Percentiles rank a stretch among this genome's conserved stretches.
Evolutionary conservation across 2,797 vertebrate genomes (phyloP).

Genomic region (Lutjanus argentimaculatus): DNA sequence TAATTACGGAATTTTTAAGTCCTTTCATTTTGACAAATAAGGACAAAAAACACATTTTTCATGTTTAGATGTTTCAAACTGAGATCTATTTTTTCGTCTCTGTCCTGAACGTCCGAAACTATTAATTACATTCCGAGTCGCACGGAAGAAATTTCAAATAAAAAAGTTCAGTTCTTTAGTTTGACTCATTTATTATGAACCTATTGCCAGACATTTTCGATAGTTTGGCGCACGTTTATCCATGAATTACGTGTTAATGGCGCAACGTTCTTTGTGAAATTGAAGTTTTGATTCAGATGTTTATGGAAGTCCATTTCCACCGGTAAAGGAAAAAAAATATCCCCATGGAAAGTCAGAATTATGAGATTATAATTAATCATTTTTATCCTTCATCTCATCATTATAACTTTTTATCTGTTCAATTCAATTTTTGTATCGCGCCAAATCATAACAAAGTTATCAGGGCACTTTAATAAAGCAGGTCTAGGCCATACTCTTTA

Average conservation of each 20-base stretch:
- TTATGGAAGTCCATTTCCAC: neutral
- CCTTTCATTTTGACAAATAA: neutral
- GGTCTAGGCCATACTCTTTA: no score
- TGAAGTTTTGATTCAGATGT: neutral
- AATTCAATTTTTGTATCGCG: no score
- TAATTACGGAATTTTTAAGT: neutral
- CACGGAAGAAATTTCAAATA: neutral
- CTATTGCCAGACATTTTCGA: neutral
- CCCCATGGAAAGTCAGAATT: no score
- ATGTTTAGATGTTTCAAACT: neutral
- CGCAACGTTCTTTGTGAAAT: neutral
- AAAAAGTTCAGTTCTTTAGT: neutral
- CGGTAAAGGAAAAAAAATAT: no score
- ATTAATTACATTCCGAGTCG: neutral
- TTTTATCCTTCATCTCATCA: no score
- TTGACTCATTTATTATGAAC: neutral
- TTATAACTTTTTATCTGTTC: no score
- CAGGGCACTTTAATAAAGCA: no score
- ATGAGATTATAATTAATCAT: no score
- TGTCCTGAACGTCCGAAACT: neutral
- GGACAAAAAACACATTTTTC: accelerated
- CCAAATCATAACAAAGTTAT: no score
- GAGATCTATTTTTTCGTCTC: neutral
- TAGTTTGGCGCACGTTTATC: neutral
- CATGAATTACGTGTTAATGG: no score